These are phyloP conservation scores for Tetropium fuscum DNA, from an alignment of 2,888 invertebrate species.

Conservation along the genomic window DNA sequence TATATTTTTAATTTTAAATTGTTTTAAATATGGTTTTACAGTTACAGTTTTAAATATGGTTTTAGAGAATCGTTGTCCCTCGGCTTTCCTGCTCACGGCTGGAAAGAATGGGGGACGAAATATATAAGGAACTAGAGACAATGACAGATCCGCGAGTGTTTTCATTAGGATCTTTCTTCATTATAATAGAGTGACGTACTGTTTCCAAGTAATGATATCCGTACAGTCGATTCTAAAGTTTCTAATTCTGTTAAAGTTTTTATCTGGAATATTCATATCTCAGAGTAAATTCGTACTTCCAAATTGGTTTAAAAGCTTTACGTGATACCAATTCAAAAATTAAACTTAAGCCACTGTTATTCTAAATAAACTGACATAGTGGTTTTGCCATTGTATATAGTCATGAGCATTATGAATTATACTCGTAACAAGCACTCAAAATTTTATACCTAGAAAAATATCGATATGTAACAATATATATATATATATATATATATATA, in stretches of 20 bases:
- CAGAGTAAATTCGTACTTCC: conserved; percentile 30
- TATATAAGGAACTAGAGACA: conserved; percentile 43
- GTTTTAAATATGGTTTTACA: too few relatives aligned
- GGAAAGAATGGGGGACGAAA: conserved; percentile 23
- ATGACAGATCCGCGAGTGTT: conserved; percentile 51
- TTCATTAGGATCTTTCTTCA: conserved; percentile 57
- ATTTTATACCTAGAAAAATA: too few relatives aligned
- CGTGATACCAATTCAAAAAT: conserved; percentile 4
- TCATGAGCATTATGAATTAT: too few relatives aligned
- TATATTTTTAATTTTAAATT: too few relatives aligned
- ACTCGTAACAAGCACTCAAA: too few relatives aligned
- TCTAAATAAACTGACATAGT: too few relatives aligned
- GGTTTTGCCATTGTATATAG: too few relatives aligned
- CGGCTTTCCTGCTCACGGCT: neutral
- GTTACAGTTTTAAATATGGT: too few relatives aligned
- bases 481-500: too few relatives aligned
- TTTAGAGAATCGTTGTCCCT: too few relatives aligned
- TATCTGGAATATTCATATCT: conserved; percentile 39
- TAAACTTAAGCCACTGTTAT: too few relatives aligned
- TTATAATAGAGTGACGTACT: conserved; percentile 48
- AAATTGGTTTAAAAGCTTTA: conserved; percentile 21
- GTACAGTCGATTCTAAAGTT: conserved; percentile 49
- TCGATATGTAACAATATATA: too few relatives aligned
- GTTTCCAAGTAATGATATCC: conserved; percentile 48
- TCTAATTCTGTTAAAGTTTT: conserved; percentile 50